phyloP scores from a whole-genome alignment of 2,797 vertebrate species.

The Poecilia velifera region DNA sequence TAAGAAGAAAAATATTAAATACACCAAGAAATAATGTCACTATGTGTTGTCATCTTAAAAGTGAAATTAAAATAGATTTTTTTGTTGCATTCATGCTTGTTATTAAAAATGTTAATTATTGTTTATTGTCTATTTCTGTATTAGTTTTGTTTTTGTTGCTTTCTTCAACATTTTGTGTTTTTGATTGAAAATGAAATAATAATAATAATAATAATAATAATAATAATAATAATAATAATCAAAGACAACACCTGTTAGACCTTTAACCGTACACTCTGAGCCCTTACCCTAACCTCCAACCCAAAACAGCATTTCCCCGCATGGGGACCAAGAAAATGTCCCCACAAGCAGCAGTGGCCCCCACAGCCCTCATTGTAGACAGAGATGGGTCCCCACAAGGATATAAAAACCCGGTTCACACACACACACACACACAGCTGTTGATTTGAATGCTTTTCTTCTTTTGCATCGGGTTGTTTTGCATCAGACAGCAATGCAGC shows the following conservation, averaged over 20 bases:
- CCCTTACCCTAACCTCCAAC: not conserved
- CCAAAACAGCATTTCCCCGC: no score
- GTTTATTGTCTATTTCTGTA: no score
- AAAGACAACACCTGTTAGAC: not conserved
- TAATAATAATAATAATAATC: not conserved
- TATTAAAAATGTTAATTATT: no score
- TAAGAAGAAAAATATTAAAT: not conserved
- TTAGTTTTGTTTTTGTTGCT: no score
- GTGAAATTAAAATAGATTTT: not conserved
- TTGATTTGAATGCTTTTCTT: conserved; percentile 17
- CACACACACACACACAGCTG: not conserved
- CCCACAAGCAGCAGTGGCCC: no score
- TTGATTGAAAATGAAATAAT: no score
- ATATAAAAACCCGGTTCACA: not conserved
- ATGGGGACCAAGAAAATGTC: no score
- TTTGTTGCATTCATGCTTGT: not conserved
- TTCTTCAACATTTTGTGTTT: no score
- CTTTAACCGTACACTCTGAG: not conserved
- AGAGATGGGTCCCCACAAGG: no score
- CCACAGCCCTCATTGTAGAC: no score
- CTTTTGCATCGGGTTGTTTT: conserved; percentile 7
- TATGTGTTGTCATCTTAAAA: not conserved
- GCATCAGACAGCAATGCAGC: not conserved
- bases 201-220: no score
- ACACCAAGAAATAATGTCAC: not conserved